phyloP scores from a whole-genome alignment of 2,113 vertebrate genomes.

The Bubalus kerabau region DNA sequence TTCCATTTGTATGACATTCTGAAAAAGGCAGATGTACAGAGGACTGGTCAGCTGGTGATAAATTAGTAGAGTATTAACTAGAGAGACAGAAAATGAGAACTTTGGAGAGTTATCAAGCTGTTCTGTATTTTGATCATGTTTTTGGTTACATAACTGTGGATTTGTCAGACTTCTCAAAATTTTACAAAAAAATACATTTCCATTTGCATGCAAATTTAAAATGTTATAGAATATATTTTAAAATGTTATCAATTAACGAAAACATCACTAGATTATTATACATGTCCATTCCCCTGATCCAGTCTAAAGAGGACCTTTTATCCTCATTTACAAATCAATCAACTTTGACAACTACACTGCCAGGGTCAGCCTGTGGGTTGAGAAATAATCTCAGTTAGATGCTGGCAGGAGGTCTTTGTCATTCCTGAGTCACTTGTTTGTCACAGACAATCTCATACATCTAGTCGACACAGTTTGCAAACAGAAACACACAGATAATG shows the following conservation, averaged over 20 bases:
- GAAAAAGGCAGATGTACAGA: no score
- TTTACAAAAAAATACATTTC: neutral
- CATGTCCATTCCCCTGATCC: neutral
- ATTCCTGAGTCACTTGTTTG: neutral
- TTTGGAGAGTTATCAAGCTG: no score
- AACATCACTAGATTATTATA: neutral
- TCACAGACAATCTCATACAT: neutral
- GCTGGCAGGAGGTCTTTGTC: neutral
- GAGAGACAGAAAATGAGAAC: neutral
- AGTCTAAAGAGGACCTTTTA: neutral
- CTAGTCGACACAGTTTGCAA: neutral
- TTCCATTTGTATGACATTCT: no score
- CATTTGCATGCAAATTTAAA: neutral
- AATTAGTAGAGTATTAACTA: no score
- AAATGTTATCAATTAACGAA: neutral
- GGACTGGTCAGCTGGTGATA: no score
- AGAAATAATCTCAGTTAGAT: neutral
- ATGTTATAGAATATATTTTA: neutral
- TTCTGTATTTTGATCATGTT: neutral
- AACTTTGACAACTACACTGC: neutral
- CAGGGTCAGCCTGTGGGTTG: neutral
- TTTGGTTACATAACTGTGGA: neutral
- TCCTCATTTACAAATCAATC: neutral
- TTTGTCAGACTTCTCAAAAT: neutral
- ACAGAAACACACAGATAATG: neutral